phyloP scores from a whole-genome alignment of 2,797 vertebrate species.

The Enteromius unitaeniatus region DNA sequence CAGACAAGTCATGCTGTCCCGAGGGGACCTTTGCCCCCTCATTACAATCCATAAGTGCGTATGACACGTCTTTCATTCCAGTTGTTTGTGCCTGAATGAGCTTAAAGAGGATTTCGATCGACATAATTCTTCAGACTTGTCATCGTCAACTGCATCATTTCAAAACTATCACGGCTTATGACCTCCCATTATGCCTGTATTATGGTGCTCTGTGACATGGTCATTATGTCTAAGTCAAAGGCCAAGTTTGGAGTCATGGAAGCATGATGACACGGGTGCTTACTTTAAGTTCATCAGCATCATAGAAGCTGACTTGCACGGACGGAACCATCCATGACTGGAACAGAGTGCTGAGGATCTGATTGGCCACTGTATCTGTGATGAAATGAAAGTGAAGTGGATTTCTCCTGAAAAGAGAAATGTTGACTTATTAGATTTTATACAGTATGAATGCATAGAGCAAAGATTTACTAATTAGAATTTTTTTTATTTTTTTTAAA shows the following conservation, averaged over 20 bases:
- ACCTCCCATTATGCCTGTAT: not conserved
- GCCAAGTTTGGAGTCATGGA: not conserved
- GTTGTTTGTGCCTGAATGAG: conserved; percentile 10
- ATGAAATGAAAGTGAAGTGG: conserved; percentile 96
- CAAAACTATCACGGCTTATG: not conserved
- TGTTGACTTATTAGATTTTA: not conserved
- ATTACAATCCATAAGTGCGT: conserved; percentile 12
- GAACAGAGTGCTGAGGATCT: conserved; percentile 88
- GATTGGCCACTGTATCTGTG: conserved; percentile 88
- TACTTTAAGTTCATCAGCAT: conserved; percentile 92
- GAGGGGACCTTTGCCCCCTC: conserved; percentile 30
- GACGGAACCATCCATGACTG: conserved; percentile 97
- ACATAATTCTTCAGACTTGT: conserved; percentile 15
- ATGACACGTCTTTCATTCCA: not conserved
- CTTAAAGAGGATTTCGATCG: not conserved
- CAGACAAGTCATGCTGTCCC: conserved; percentile 25
- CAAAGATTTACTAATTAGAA: not conserved
- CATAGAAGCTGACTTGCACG: conserved; percentile 91
- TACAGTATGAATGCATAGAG: not conserved
- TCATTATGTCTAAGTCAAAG: conserved; percentile 22
- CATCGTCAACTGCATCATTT: not conserved
- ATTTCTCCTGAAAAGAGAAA: conserved; percentile 82
- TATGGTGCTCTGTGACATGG: not conserved
- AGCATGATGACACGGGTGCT: conserved; percentile 16
- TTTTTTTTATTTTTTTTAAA: not conserved